A percentile compares a stretch with the other conserved stretches of the same genome.
Conservation (phyloP, 2,113 vertebrate genomes). For the Ivindomyrus marchei region DNA sequence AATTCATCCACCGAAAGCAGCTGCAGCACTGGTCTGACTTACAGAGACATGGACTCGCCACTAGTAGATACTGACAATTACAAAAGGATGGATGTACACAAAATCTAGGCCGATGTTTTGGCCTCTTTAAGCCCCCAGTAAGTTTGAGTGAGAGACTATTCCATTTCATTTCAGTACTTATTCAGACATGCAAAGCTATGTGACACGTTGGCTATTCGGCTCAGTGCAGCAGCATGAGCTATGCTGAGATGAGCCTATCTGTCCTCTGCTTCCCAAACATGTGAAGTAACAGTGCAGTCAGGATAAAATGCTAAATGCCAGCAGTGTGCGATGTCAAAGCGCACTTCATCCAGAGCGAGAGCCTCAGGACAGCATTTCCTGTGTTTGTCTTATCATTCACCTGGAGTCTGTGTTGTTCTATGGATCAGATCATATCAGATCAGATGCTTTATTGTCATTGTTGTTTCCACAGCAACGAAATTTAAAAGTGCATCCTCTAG, state of each 20-base stretch:
- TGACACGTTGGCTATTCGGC: background rate
- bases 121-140: background rate
- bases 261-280: background rate
- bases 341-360: background rate
- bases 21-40: background rate
- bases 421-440: too few species aligned
- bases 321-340: background rate
- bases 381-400: background rate
- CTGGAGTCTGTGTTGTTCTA: background rate
- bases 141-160: background rate
- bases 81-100: background rate
- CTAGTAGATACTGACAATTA: background rate
- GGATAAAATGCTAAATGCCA: background rate
- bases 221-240: background rate
- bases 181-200: background rate
- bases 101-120: background rate
- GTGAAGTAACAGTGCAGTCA: background rate
- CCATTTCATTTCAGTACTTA: background rate
- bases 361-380: background rate
- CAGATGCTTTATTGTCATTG: too few species aligned
- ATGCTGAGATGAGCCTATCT: background rate
- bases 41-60: background rate
- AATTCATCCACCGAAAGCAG: background rate
- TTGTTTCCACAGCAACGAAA: too few species aligned
- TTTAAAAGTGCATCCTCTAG: too few species aligned